Base-by-base conservation (phyloP, 2,888 invertebrate genomes). In the Pyrocoelia pectoralis region DNA sequence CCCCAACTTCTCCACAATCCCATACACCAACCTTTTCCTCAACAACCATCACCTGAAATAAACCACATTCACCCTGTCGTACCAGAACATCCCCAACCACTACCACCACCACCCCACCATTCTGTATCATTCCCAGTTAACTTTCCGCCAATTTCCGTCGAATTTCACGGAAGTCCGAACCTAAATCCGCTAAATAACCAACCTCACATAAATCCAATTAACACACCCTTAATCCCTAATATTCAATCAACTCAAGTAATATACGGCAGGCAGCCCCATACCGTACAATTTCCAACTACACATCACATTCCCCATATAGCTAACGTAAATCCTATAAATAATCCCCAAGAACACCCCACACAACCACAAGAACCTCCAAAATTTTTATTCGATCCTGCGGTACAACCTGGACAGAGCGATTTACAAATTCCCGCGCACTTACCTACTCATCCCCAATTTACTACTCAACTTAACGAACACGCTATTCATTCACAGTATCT, bases 401-500 rank as follows among this genome's bases (percentile, higher is more conserved):
- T 79, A 50, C 80, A 76, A 61, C 78, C 79, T 12, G 78, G 78
- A 8, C 76, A 74, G 40, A 77, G 76, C 1, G 78, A 79, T 69
- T 56, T 79, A 24, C 80, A 78, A 65, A 68, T 78, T 49, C 79
- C 80, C 13, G 56, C 73, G 15, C 77, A 79, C 64, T 66, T 79
- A 24, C 79, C 79, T 6, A 71, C 76, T 3, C 79, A 79, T 68
- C 76, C 73, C 2, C 71, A 59, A 66, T 77, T 73, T 15, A 55
- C 53, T 12, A 2, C 8, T 6, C 61, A 55, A 12, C 15, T 56
- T 18, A 33, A 56, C 17, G 33, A 38, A 8, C 33, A 13, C 13
- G 41, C 18, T 15, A 33, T 52, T 13, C 33, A 50, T 10, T 29
- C 58, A 2, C 52, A 28, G 4, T 62, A 33, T 51, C 57, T 24